These are phyloP conservation scores for Pogonus chalceus DNA, from an alignment of 1,140 invertebrate species.

Conservation along the genomic window DNA sequence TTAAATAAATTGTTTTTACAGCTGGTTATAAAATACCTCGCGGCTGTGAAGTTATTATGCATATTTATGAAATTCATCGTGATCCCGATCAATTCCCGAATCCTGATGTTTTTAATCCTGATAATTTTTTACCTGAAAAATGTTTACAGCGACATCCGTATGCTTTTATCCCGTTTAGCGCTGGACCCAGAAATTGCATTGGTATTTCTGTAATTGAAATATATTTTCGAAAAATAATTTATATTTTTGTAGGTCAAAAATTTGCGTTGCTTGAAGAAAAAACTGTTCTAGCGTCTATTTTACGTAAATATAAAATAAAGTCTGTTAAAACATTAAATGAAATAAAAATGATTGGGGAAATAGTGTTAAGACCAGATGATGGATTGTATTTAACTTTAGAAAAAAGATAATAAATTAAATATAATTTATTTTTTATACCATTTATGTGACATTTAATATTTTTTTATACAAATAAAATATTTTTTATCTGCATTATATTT, in stretches of 20 bases:
- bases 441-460: too few relatives aligned
- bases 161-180: slow-evolving; percentile 75
- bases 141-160: slow-evolving; percentile 65
- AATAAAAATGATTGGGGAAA: slow-evolving; percentile 40
- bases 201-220: too few relatives aligned
- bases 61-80: slow-evolving; percentile 55
- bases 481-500: too few relatives aligned
- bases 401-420: slow-evolving; percentile 21
- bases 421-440: too few relatives aligned
- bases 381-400: slow-evolving; percentile 41
- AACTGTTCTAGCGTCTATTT: slow-evolving; percentile 51
- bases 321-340: slow-evolving; percentile 46
- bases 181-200: slow-evolving; percentile 69
- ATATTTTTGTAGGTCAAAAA: slow-evolving; percentile 50
- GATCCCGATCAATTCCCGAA: slow-evolving; percentile 65
- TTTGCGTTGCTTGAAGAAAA: slow-evolving; percentile 71
- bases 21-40: too few relatives aligned
- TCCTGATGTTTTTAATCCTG: slow-evolving; percentile 72
- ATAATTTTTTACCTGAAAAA: slow-evolving; percentile 75
- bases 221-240: neutral
- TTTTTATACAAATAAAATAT: too few relatives aligned
- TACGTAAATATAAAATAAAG: slow-evolving; percentile 52
- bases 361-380: slow-evolving; percentile 46
- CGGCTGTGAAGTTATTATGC: slow-evolving; percentile 35
- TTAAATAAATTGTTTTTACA: too few relatives aligned